phyloP scores from a whole-genome alignment of 2,888 invertebrate species.

The Eupeodes luniger region DNA sequence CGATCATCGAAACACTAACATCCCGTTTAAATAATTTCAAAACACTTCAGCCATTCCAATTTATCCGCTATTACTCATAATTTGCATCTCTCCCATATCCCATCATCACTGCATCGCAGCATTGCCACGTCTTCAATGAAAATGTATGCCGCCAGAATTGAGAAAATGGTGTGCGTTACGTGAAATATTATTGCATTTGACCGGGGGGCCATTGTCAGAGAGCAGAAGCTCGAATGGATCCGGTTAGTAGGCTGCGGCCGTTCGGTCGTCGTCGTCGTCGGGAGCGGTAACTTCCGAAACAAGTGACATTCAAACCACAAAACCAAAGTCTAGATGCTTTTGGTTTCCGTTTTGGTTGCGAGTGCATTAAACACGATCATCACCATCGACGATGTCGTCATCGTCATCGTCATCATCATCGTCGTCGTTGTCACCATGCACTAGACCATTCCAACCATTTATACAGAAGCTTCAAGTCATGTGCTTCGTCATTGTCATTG shows the following conservation, averaged over 20 bases:
- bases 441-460: constrained; percentile 43
- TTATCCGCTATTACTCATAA: constrained; percentile 30
- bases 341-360: constrained; percentile 73
- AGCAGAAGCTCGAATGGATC: neutral
- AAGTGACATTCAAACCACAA: constrained; percentile 75
- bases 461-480: neutral
- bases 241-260: no score
- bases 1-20: neutral
- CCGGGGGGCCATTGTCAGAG: constrained; percentile 7
- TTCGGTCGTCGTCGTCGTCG: neutral
- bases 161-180: constrained; percentile 47
- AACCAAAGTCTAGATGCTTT: constrained; percentile 76
- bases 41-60: neutral
- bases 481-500: constrained; percentile 24
- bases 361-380: constrained; percentile 76
- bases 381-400: constrained; percentile 47
- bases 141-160: constrained; percentile 43
- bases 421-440: constrained; percentile 23
- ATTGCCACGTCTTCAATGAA: neutral
- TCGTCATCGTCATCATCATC: constrained; percentile 6
- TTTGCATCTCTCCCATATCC: constrained; percentile 19
- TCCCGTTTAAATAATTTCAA: neutral
- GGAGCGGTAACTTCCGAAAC: constrained; percentile 64
- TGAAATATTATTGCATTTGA: constrained; percentile 68
- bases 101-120: neutral